phyloP scores from a whole-genome alignment of 1,140 invertebrate species.

The Ips nitidus region DNA sequence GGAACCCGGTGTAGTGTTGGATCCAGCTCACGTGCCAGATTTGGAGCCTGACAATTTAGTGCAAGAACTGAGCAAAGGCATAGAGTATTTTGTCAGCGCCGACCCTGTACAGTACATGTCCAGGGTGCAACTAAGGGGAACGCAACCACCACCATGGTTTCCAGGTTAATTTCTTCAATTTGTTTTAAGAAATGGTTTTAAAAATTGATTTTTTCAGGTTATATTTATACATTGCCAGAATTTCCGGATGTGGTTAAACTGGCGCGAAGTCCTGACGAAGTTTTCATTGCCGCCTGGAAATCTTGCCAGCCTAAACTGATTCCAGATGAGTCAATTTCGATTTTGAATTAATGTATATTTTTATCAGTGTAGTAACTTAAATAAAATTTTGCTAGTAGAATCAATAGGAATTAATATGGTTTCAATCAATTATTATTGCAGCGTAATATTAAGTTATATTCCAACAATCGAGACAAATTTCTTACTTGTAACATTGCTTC shows the following conservation, averaged over 20 bases:
- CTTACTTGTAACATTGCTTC: no score
- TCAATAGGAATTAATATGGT: no score
- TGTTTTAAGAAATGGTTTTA: not conserved
- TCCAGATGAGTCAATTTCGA: constrained; percentile 43
- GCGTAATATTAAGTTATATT: no score
- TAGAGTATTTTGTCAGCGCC: constrained; percentile 45
- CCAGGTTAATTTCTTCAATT: constrained; percentile 39
- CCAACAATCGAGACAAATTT: no score
- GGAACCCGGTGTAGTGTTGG: constrained; percentile 36
- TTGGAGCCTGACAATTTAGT: constrained; percentile 37
- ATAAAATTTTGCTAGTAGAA: no score
- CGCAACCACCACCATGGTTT: constrained; percentile 46
- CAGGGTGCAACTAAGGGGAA: constrained; percentile 47
- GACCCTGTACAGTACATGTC: constrained; percentile 42
- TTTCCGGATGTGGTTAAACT: constrained; percentile 42
- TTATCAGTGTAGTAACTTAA: not conserved
- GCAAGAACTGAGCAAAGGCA: constrained; percentile 39
- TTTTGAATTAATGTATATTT: constrained; percentile 14
- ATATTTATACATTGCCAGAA: constrained; percentile 45
- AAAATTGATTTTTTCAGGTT: constrained; percentile 40
- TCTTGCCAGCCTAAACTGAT: constrained; percentile 47
- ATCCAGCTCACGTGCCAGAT: constrained; percentile 31
- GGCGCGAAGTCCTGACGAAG: constrained; percentile 44
- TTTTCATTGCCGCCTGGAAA: constrained; percentile 45
- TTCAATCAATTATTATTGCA: no score